phyloP scores from a whole-genome alignment of 2,797 vertebrate species.

The Phrynocephalus forsythii region DNA sequence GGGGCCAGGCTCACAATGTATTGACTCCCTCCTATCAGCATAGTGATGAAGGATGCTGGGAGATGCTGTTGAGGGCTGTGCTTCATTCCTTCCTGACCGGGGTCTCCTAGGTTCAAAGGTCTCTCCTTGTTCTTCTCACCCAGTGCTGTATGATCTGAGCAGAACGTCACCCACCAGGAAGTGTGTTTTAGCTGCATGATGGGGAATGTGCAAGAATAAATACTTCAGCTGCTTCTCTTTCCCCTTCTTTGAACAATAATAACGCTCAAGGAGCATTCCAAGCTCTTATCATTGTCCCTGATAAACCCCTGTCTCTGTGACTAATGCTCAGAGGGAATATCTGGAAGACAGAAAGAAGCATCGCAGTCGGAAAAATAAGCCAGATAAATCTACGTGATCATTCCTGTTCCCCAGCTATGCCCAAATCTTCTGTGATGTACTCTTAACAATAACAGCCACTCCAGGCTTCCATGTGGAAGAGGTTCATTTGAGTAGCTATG shows the following conservation, averaged over 20 bases:
- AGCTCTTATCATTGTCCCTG: not conserved
- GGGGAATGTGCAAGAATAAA: not conserved
- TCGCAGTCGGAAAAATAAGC: conserved; percentile 10
- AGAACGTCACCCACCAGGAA: too few relatives aligned
- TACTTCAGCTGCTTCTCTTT: not conserved
- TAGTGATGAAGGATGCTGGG: too few relatives aligned
- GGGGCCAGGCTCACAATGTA: too few relatives aligned
- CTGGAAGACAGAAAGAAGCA: conserved; percentile 18
- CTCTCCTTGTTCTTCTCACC: too few relatives aligned
- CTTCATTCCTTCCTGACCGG: too few relatives aligned
- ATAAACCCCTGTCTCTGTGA: not conserved
- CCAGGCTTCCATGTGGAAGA: not conserved
- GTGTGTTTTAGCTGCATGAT: not conserved
- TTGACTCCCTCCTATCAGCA: too few relatives aligned
- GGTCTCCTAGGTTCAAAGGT: too few relatives aligned
- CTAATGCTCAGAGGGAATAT: conserved; percentile 20
- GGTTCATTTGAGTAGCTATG: not conserved
- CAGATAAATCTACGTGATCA: not conserved
- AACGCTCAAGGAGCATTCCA: not conserved
- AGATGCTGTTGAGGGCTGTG: too few relatives aligned
- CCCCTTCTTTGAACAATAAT: not conserved
- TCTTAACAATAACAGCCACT: conserved; percentile 15
- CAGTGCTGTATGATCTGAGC: too few relatives aligned
- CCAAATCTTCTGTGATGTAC: fast-evolving
- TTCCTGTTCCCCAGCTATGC: not conserved